Base-by-base conservation (phyloP, 1,140 invertebrate species). In the Hycleus phaleratus region DNA sequence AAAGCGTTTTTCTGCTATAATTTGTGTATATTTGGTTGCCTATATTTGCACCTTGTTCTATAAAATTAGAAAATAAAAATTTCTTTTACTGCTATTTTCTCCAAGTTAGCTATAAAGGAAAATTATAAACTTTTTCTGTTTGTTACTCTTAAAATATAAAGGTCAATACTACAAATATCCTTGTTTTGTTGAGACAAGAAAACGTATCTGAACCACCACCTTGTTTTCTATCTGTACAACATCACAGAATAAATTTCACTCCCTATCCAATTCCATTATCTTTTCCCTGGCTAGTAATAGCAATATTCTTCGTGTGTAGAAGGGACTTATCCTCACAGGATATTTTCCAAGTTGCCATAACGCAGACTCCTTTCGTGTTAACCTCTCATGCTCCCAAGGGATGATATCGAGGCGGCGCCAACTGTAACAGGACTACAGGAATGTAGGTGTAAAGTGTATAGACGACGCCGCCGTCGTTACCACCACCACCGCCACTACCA, bases 181-280 rank as follows among this genome's bases (percentile, higher is more conserved):
- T 18, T 18, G 1, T 18, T 18, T 18, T 18, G 18, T 18, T 18
- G 18, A 7, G 32, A 32, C 4, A 32, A 32, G 32, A 32, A 32
- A 32, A 32, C 32, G 18, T 18, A 32, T 7, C 32, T 5, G 7
- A 32, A 32, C 32, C 32, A 32, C 32, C 32, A 7, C 7, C 32
- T 32, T 42, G 7, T 42, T 53, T 53, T 53, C 51, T 53, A 53
- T 53, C 45, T 53, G 4, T 7, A 53, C 44, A 43, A 25, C 51
- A 38, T 45, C 51, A 46, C 51, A 53, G 46, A 53, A 53, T 53
- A 53, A 53, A 53, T 42, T 53, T 53, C 42, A 46, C 51, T 53
- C 51, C 51, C 51, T 53, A 53, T 53, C 51, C 51, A 53, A 53
- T 53, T 53, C 51, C 51, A 53, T 53, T 53, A 53, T 53, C 51